Conservation (phyloP, 1,140 invertebrate species). For the Philaenus spumarius region DNA sequence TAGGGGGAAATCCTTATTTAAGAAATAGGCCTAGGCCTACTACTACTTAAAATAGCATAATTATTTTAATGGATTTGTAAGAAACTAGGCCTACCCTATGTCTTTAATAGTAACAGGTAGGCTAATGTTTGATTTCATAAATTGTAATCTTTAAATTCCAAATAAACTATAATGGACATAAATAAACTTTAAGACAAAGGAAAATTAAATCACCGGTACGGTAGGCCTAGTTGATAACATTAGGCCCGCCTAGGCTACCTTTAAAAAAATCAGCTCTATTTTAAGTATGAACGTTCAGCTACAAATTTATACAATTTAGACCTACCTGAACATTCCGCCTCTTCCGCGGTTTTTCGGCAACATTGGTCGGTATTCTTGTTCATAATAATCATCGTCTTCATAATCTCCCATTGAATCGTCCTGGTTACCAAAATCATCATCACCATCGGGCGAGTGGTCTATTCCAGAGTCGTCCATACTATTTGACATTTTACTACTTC, state of each 20-base stretch:
- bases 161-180: background rate
- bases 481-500: background rate
- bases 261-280: too few relatives aligned
- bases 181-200: background rate
- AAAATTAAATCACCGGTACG: background rate
- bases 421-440: conserved; percentile 21
- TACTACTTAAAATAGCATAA: too few relatives aligned
- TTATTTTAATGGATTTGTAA: too few relatives aligned
- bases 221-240: background rate
- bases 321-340: conserved; percentile 13
- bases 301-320: background rate
- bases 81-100: too few relatives aligned
- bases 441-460: conserved; percentile 20
- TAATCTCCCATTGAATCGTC: conserved; percentile 21
- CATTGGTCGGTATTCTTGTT: conserved; percentile 29
- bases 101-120: too few relatives aligned
- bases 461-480: conserved; percentile 25
- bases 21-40: too few relatives aligned
- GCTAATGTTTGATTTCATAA: background rate
- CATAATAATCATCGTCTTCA: conserved; percentile 17
- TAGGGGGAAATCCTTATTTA: too few relatives aligned
- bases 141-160: background rate
- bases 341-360: conserved; percentile 26
- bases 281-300: background rate
- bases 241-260: too few relatives aligned